phyloP scores from a whole-genome alignment of 2,113 vertebrate species.

The Forbesichthys agassizii region DNA sequence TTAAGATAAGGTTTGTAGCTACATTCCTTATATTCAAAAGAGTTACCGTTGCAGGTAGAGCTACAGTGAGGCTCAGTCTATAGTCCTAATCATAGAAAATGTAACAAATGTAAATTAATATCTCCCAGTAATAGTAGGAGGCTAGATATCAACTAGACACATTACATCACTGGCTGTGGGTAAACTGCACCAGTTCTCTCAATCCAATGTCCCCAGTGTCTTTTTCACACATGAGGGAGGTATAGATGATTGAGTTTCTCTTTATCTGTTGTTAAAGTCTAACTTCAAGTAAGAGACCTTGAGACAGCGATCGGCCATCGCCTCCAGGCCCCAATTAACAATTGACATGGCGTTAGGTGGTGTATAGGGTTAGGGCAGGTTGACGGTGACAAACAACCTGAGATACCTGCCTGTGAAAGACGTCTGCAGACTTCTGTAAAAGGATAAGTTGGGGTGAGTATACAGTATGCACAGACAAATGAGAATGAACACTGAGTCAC shows the following conservation, averaged over 20 bases:
- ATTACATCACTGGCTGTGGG: conserved; percentile 63
- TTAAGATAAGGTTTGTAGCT: no score
- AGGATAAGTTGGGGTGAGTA: no score
- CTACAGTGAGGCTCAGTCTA: not conserved
- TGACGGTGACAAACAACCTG: conserved; percentile 27
- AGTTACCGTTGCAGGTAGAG: not conserved
- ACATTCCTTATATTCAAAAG: no score
- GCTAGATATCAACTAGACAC: conserved; percentile 56
- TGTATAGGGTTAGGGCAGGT: conserved; percentile 10
- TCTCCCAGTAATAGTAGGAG: conserved; percentile 66
- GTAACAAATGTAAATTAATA: conserved; percentile 69
- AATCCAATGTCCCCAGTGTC: conserved; percentile 59
- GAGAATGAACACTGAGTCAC: no score
- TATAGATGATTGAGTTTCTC: conserved; percentile 53
- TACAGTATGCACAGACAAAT: not conserved
- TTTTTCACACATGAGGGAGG: conserved; percentile 33
- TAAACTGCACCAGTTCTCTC: conserved; percentile 51
- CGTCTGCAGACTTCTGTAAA: not conserved
- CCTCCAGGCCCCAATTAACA: conserved; percentile 28
- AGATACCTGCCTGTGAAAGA: conserved; percentile 36
- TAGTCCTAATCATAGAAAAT: conserved; percentile 32
- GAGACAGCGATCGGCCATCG: not conserved
- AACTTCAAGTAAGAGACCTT: not conserved
- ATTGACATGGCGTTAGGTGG: not conserved
- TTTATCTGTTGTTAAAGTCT: conserved; percentile 5